A percentile compares a stretch with the other conserved stretches of the same genome.
These are phyloP conservation scores for Tenthredo distinguenda DNA, from an alignment of 2,888 invertebrate genomes.

Conservation along the genomic window DNA sequence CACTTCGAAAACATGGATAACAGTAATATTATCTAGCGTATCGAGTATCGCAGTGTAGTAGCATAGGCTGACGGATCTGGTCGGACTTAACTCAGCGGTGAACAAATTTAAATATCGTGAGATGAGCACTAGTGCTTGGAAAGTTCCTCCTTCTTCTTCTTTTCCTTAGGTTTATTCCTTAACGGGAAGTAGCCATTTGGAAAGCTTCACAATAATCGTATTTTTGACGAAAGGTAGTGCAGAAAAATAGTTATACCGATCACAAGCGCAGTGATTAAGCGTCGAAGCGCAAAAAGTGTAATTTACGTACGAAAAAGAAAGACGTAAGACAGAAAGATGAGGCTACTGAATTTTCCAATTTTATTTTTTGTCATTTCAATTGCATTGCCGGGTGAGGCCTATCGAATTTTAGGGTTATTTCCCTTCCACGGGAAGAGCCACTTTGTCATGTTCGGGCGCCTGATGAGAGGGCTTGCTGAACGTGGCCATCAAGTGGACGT, in stretches of 20 bases:
- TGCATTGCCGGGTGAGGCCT: not conserved
- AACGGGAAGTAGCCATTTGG: too few relatives aligned
- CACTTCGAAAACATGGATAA: not conserved
- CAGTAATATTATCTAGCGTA: not conserved
- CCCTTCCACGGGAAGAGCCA: not conserved
- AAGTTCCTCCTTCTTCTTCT: too few relatives aligned
- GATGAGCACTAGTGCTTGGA: not conserved
- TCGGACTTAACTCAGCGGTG: not conserved
- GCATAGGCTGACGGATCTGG: not conserved
- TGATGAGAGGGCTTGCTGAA: not conserved
- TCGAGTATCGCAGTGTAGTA: not conserved
- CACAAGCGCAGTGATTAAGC: not conserved
- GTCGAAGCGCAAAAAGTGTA: not conserved
- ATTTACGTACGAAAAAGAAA: not conserved
- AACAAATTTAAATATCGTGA: not conserved
- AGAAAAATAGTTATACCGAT: not conserved
- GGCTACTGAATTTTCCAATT: not conserved
- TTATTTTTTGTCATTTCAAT: not conserved
- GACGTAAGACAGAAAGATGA: not conserved
- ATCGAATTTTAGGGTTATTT: not conserved
- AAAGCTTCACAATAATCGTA: too few relatives aligned
- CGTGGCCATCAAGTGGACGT: constrained; percentile 6
- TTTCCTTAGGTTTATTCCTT: too few relatives aligned
- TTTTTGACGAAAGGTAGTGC: too few relatives aligned
- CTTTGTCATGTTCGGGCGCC: not conserved